Evolutionary conservation across 2,113 vertebrate genomes (phyloP).

Genomic region (Lota lota): DNA sequence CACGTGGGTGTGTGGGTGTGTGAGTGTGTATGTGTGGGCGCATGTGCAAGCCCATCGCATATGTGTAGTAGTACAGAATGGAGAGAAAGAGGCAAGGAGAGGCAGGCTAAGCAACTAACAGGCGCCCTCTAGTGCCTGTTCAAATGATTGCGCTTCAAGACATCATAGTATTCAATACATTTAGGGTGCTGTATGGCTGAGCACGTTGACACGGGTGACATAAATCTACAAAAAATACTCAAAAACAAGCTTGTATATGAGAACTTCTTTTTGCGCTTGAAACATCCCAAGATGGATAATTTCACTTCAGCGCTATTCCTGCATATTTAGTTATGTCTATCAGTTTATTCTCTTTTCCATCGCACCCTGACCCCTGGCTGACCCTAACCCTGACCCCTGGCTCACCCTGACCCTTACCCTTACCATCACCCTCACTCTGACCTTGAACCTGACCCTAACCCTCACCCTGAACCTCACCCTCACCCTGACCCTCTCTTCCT

Average conservation of each 20-base stretch:
- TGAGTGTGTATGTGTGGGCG: slow-evolving; percentile 3
- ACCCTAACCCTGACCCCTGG: not conserved
- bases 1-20: slow-evolving; percentile 17
- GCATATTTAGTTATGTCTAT: too few species aligned
- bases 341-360: too few species aligned
- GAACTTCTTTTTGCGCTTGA: too few species aligned
- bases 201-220: too few species aligned
- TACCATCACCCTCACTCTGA: slow-evolving; percentile 2
- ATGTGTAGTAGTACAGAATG: slow-evolving; percentile 14
- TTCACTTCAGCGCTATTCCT: too few species aligned
- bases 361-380: too few species aligned
- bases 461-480: not conserved
- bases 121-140: slow-evolving; percentile 64
- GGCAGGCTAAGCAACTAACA: slow-evolving; percentile 36
- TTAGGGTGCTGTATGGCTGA: too few species aligned
- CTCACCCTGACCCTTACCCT: not conserved
- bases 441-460: not conserved
- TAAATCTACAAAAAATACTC: too few species aligned
- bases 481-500: slow-evolving; percentile 9
- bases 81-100: not conserved
- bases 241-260: too few species aligned
- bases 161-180: too few species aligned
- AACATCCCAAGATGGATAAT: too few species aligned
- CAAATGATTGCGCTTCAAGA: too few species aligned
- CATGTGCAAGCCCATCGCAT: slow-evolving; percentile 1